Conservation (phyloP, 2,888 invertebrate species). For the Selenia dentaria region DNA sequence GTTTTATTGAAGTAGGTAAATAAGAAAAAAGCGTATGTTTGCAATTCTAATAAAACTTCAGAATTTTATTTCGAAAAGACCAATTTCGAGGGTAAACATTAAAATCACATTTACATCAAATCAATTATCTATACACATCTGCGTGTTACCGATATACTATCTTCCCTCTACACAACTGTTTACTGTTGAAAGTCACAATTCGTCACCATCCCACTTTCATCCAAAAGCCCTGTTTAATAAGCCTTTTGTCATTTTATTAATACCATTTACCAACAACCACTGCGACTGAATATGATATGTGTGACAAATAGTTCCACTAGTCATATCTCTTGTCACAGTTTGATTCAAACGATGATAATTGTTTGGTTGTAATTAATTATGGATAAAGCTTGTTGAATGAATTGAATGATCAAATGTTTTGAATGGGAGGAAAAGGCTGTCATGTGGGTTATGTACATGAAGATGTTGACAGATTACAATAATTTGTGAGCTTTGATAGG, state of each 20-base stretch:
- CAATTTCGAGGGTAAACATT: too few species aligned
- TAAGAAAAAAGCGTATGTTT: too few species aligned
- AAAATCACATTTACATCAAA: too few species aligned
- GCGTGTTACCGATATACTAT: slow-evolving; percentile 26
- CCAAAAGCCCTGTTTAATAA: slow-evolving; percentile 40
- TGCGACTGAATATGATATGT: slow-evolving; percentile 16
- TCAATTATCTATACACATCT: too few species aligned
- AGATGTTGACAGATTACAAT: slow-evolving; percentile 5
- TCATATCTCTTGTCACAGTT: slow-evolving; percentile 13
- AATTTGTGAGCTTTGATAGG: neutral
- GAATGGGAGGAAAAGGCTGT: slow-evolving; percentile 15
- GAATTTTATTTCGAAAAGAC: too few species aligned
- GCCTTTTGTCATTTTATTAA: slow-evolving; percentile 63
- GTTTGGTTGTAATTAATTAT: slow-evolving; percentile 22
- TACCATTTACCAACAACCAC: slow-evolving; percentile 52
- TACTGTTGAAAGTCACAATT: slow-evolving; percentile 56
- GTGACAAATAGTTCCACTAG: slow-evolving; percentile 24
- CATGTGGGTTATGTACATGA: slow-evolving; percentile 5
- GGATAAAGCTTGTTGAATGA: slow-evolving; percentile 15
- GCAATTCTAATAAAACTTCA: too few species aligned
- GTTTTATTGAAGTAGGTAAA: too few species aligned
- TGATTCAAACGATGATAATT: slow-evolving; percentile 22
- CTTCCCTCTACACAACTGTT: slow-evolving; percentile 45
- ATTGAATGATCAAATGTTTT: slow-evolving; percentile 20
- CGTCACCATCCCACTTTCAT: slow-evolving; percentile 54